A percentile compares a stretch with the other conserved stretches of the same genome.
These are phyloP conservation scores for Bombycilla garrulus DNA, from an alignment of 2,113 vertebrate genomes.

Conservation along the genomic window DNA sequence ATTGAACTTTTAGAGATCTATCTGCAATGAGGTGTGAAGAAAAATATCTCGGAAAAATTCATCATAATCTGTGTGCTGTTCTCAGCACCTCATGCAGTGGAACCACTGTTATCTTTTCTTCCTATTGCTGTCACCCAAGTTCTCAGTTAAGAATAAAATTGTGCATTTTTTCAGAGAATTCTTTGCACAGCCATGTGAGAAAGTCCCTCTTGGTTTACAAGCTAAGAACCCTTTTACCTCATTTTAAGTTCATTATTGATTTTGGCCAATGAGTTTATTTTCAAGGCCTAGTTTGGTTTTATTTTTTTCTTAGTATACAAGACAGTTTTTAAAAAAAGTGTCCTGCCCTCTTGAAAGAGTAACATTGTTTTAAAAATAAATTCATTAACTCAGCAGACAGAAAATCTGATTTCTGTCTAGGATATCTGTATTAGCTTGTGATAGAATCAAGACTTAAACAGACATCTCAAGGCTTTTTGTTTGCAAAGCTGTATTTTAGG, in stretches of 20 bases:
- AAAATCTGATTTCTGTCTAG: background rate
- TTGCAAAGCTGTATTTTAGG: background rate
- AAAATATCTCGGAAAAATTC: background rate
- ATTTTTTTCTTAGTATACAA: constrained; percentile 14
- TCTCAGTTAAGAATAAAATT: background rate
- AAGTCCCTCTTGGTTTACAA: background rate
- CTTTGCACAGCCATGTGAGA: background rate
- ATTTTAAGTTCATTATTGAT: background rate
- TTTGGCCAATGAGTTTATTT: background rate
- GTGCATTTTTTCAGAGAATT: background rate
- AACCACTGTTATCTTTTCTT: background rate
- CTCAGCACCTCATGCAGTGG: background rate
- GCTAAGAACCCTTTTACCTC: background rate
- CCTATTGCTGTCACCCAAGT: background rate
- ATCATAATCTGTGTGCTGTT: background rate
- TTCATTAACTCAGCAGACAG: background rate
- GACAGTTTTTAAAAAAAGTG: background rate
- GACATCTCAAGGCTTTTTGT: background rate
- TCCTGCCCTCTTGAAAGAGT: background rate
- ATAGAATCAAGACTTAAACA: background rate
- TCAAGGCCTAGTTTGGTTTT: background rate
- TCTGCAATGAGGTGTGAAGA: background rate
- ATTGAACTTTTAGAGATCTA: background rate
- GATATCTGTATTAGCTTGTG: background rate
- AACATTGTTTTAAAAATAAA: background rate